Evolutionary conservation across 1,140 invertebrate species (phyloP).

Genomic region (Tetragnatha versicolor): DNA sequence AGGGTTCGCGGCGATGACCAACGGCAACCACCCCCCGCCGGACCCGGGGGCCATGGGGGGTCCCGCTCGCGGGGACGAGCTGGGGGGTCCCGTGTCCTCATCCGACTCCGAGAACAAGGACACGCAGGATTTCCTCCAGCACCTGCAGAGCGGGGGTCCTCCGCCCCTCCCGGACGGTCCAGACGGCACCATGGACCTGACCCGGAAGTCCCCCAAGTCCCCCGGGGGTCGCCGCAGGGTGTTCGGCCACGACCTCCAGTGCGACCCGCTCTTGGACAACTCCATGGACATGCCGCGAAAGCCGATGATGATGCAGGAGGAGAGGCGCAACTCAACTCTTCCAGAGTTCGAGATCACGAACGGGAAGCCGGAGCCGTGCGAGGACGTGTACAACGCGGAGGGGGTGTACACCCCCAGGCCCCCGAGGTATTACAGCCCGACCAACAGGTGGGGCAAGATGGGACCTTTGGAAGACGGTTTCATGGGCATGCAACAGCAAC

Average conservation of each 20-base stretch:
- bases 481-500: slow-evolving; percentile 47
- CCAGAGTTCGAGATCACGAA: slow-evolving; percentile 55
- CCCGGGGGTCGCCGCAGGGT: slow-evolving; percentile 25
- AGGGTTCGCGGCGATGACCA: slow-evolving; percentile 35
- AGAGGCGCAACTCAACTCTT: slow-evolving; percentile 47
- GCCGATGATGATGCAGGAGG: slow-evolving; percentile 17
- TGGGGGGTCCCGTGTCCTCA: slow-evolving; percentile 41
- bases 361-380: slow-evolving; percentile 35
- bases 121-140: slow-evolving; percentile 47
- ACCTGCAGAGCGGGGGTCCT: slow-evolving; percentile 18
- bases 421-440: slow-evolving; percentile 49
- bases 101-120: slow-evolving; percentile 55
- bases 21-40: slow-evolving; percentile 41
- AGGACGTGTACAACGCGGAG: slow-evolving; percentile 36
- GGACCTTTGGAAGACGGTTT: slow-evolving; percentile 45
- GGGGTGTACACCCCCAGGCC: slow-evolving; percentile 19
- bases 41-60: neutral
- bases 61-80: slow-evolving; percentile 30
- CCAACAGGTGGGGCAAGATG: slow-evolving; percentile 48
- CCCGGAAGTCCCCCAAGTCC: slow-evolving; percentile 43
- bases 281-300: slow-evolving; percentile 42
- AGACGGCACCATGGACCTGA: slow-evolving; percentile 43
- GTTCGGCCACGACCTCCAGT: slow-evolving; percentile 38
- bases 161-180: slow-evolving; percentile 10
- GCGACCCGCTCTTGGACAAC: slow-evolving; percentile 48